Base-by-base conservation (phyloP, 2,888 invertebrate genomes). In the Platerodrilus igneus region DNA sequence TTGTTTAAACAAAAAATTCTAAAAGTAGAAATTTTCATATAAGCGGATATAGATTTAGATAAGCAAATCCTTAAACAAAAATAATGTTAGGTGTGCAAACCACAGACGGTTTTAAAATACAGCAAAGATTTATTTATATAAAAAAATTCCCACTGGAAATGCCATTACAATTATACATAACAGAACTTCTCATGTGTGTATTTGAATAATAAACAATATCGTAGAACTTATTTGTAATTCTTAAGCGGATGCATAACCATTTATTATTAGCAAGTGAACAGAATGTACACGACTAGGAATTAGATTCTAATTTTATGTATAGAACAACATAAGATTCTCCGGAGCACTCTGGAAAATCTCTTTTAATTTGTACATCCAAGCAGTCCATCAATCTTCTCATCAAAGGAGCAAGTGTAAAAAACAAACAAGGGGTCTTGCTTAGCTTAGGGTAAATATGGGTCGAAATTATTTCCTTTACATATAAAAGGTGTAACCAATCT, bases 401-500 rank as follows among this genome's bases (percentile, higher is more conserved):
- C 62, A 64, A 65, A 66, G 64, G 59, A 63, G 62, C 67, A 67
- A 67, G 68, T 68, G 68, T 64, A 64, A 64, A 60, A 66, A 67
- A 67, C 67, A 67, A 68, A 68, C 66, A 67, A 58, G 64, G 66
- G 65, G 57, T 39, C 54, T n/a, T n/a, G n/a, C n/a, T n/a, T n/a
- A 45, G 54, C 55, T 53, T 53, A 53, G 60, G 58, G 62, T 59
- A 64, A 64, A 66, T 63, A 63, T 61, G 58, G 62, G 60, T 53
- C 58, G 55, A 66, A 67, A 68, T 67, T 67, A 67, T 67, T 67
- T 68, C 64, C 65, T 62, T 59, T 62, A 68, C 68, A 64, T 58
- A 66, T 68, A 67, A 67, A 68, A 68, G 68, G 68, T 68, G 68
- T 68, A 68, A 68, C 68, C 68, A 68, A 68, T 68, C 67, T 68